A percentile compares a stretch with the other conserved stretches of the same genome.
Evolutionary conservation across 2,888 invertebrate species (phyloP).

Genomic region (Coelinius sp.): DNA sequence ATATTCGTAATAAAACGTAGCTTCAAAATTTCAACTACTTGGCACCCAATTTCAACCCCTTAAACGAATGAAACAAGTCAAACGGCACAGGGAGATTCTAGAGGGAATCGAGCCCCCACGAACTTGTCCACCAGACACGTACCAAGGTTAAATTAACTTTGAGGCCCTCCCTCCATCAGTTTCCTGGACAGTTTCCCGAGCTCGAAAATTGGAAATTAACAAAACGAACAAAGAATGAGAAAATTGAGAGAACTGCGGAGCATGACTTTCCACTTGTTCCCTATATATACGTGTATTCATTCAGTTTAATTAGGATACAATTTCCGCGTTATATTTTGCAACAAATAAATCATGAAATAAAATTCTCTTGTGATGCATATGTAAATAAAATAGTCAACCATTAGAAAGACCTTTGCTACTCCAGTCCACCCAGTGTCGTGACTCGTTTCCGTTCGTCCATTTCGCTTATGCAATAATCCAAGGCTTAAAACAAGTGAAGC

Average conservation of each 20-base stretch:
- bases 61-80: too few species aligned
- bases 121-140: conserved; percentile 5
- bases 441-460: neutral
- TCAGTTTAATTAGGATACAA: too few species aligned
- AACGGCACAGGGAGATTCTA: neutral
- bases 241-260: conserved; percentile 37
- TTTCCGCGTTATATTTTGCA: too few species aligned
- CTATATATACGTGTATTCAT: too few species aligned
- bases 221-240: conserved; percentile 37
- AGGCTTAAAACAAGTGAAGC: too few species aligned
- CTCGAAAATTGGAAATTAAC: conserved; percentile 7
- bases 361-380: neutral
- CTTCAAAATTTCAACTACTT: neutral
- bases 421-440: neutral
- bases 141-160: conserved; percentile 11
- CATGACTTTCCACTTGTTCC: too few species aligned
- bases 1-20: too few species aligned
- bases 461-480: neutral
- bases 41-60: neutral
- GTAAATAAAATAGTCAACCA: too few species aligned
- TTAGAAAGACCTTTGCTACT: neutral
- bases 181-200: conserved; percentile 1
- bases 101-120: neutral
- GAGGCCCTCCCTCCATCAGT: neutral
- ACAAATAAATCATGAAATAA: too few species aligned